Conservation (phyloP, 2,888 invertebrate genomes). For the Unio delphinus region DNA sequence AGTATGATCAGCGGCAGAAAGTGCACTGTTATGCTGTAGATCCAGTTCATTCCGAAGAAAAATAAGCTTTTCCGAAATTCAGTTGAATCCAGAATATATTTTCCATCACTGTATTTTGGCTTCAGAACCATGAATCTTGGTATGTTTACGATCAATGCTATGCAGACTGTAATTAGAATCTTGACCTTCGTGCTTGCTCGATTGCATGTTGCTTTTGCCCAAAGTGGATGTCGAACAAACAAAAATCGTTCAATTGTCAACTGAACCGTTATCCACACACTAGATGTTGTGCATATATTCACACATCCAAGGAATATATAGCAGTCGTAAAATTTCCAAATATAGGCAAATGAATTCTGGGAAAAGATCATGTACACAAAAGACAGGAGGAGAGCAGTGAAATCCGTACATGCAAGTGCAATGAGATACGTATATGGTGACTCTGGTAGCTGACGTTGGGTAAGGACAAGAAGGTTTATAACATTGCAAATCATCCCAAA, state of each 20-base stretch:
- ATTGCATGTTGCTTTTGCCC: slow-evolving; percentile 62
- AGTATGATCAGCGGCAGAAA: slow-evolving; percentile 57
- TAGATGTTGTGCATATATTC: slow-evolving; percentile 61
- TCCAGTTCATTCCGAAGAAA: slow-evolving; percentile 51
- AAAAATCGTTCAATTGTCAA: slow-evolving; percentile 65
- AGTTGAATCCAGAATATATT: slow-evolving; percentile 36
- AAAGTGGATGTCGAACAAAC: slow-evolving; percentile 60
- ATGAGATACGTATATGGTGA: slow-evolving; percentile 67
- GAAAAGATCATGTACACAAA: slow-evolving; percentile 52
- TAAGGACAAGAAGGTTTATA: slow-evolving; percentile 62
- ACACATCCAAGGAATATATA: slow-evolving; percentile 58
- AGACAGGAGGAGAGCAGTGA: slow-evolving; percentile 56
- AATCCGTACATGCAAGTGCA: slow-evolving; percentile 62
- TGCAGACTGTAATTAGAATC: slow-evolving; percentile 44
- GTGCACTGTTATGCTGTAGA: slow-evolving; percentile 54
- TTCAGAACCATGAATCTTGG: slow-evolving; percentile 55
- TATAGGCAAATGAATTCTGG: slow-evolving; percentile 34
- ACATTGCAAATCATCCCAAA: slow-evolving; percentile 66
- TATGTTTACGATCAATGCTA: slow-evolving; percentile 53
- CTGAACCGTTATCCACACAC: slow-evolving; percentile 62
- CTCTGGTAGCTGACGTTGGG: slow-evolving; percentile 59
- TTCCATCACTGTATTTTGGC: slow-evolving; percentile 23
- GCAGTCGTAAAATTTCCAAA: slow-evolving; percentile 54
- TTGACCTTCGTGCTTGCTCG: slow-evolving; percentile 57
- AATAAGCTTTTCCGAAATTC: slow-evolving; percentile 40